phyloP scores from a whole-genome alignment of 2,888 invertebrate species.

The Drosophila picticornis region DNA sequence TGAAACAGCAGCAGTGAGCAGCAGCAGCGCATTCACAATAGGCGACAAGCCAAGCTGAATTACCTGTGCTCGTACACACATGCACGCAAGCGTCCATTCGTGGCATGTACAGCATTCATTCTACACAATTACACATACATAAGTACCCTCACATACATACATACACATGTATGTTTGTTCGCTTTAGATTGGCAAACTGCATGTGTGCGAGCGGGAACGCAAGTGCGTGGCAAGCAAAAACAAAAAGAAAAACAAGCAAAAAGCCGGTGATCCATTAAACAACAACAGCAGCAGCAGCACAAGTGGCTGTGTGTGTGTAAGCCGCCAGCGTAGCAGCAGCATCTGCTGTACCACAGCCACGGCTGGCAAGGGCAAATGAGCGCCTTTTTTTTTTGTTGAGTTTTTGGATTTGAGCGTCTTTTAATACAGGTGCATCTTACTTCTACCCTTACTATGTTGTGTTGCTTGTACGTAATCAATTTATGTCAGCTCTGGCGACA shows the following conservation, averaged over 20 bases:
- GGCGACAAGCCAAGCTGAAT: conserved; percentile 64
- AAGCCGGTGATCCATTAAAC: conserved; percentile 77
- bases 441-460: conserved; percentile 2
- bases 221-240: conserved; percentile 60
- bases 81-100: conserved; percentile 43
- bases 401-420: conserved; percentile 48
- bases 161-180: conserved; percentile 38
- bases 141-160: conserved; percentile 21
- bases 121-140: conserved; percentile 39
- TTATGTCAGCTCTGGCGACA: conserved; percentile 35
- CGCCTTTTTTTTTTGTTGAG: conserved; percentile 62
- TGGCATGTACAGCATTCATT: conserved; percentile 73
- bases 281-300: conserved; percentile 45
- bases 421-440: conserved; percentile 51
- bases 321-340: conserved; percentile 74
- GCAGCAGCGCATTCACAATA: conserved; percentile 63
- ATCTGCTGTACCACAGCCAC: conserved; percentile 72
- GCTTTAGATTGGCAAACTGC: conserved; percentile 37
- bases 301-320: conserved; percentile 35
- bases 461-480: conserved; percentile 49
- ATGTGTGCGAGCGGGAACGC: conserved; percentile 62
- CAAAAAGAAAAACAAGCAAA: conserved; percentile 69
- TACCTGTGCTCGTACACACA: conserved; percentile 62
- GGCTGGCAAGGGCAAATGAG: conserved; percentile 66
- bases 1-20: conserved; percentile 52